phyloP scores from a whole-genome alignment of 2,113 vertebrate species.

The Callospermophilus lateralis region DNA sequence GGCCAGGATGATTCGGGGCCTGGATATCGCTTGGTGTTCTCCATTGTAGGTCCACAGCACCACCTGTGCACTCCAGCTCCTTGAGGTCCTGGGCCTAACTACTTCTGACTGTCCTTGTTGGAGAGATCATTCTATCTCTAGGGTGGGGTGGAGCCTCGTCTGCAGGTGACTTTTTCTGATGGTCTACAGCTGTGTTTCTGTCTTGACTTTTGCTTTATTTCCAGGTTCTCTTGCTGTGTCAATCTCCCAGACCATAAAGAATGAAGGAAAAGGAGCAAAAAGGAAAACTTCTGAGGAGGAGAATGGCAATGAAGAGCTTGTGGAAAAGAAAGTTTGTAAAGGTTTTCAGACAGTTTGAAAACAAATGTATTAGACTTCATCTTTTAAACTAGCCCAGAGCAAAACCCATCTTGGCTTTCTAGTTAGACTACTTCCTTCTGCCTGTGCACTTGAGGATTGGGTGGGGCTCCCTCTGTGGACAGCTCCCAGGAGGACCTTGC shows the following conservation, averaged over 20 bases:
- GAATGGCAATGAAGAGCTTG: conserved; percentile 89
- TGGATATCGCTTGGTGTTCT: background rate
- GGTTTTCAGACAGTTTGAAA: conserved; percentile 97
- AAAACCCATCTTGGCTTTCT: conserved; percentile 69
- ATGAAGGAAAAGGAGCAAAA: conserved; percentile 88
- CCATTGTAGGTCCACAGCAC: background rate
- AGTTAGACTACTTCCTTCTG: background rate
- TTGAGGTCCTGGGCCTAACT: accelerated
- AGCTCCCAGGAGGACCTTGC: background rate
- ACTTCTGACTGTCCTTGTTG: background rate
- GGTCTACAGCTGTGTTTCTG: background rate
- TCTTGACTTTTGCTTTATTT: conserved; percentile 67
- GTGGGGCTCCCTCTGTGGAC: background rate
- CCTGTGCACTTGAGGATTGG: background rate
- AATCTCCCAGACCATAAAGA: conserved; percentile 74
- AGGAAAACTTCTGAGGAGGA: conserved; percentile 88
- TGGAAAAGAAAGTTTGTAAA: conserved; percentile 99
- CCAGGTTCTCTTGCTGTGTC: conserved; percentile 82
- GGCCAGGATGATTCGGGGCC: background rate
- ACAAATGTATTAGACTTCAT: conserved; percentile 87
- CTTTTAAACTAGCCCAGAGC: conserved; percentile 79
- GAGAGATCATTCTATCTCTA: accelerated
- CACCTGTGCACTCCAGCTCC: background rate
- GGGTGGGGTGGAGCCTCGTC: background rate
- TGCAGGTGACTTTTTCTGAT: too few relatives aligned